Evolutionary conservation across 2,888 invertebrate genomes (phyloP).

Genomic region (Leucania comma): DNA sequence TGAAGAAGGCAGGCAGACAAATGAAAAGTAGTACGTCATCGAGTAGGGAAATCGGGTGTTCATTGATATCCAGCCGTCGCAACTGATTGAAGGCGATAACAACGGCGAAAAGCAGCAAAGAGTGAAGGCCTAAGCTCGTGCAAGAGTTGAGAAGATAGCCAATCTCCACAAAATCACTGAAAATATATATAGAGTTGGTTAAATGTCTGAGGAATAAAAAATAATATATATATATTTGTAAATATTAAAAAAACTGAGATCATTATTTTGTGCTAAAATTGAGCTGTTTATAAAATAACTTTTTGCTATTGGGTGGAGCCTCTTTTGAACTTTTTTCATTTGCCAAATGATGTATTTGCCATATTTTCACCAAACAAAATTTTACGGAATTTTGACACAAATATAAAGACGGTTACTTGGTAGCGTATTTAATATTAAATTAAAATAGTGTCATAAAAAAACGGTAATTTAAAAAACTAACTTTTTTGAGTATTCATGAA

Average conservation of each 20-base stretch:
- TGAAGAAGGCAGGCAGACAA: constrained; percentile 93
- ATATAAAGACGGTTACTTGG: too few relatives aligned
- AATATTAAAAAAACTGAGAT: not conserved
- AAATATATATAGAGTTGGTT: constrained; percentile 58
- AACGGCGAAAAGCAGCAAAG: constrained; percentile 90
- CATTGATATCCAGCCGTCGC: constrained; percentile 92
- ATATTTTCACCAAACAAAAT: too few relatives aligned
- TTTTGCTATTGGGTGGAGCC: too few relatives aligned
- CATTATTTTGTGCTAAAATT: not conserved
- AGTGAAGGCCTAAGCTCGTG: constrained; percentile 90
- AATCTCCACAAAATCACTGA: constrained; percentile 85
- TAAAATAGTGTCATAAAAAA: too few relatives aligned
- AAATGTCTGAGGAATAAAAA: not conserved
- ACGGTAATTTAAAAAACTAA: too few relatives aligned
- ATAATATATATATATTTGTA: too few relatives aligned
- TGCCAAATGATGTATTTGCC: too few relatives aligned
- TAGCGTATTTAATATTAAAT: too few relatives aligned
- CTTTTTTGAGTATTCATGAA: too few relatives aligned
- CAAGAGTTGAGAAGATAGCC: constrained; percentile 88
- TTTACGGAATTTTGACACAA: too few relatives aligned
- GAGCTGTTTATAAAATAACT: not conserved
- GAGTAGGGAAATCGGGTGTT: constrained; percentile 91
- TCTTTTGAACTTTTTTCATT: too few relatives aligned
- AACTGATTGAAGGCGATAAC: constrained; percentile 92
- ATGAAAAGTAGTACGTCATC: constrained; percentile 93